Conservation (phyloP, 2,113 vertebrate genomes). For the Sebastes fasciatus region DNA sequence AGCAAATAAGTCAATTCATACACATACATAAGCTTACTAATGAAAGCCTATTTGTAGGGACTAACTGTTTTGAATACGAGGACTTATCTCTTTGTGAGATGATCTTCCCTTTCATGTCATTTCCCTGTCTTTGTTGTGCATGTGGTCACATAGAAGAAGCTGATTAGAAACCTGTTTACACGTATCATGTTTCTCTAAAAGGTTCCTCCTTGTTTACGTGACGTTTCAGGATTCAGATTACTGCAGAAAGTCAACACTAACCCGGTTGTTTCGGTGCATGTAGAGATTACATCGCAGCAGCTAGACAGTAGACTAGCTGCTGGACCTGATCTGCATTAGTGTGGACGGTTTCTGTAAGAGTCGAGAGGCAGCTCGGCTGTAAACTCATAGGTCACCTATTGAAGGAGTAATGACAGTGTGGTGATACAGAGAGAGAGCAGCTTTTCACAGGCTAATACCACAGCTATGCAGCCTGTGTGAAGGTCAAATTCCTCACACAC, state of each 20-base stretch:
- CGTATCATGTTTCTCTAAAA: background rate
- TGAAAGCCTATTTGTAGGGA: background rate
- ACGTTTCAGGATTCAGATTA: background rate
- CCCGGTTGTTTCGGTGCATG: background rate
- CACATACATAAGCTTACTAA: no score
- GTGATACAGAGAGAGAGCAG: constrained; percentile 20
- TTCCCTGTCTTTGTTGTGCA: background rate
- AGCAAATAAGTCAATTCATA: no score
- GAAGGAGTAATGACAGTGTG: constrained; percentile 27
- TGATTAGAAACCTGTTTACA: background rate
- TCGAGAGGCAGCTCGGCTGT: no score
- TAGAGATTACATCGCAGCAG: no score
- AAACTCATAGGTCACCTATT: background rate
- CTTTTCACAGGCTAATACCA: constrained; percentile 10
- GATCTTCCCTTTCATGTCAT: no score
- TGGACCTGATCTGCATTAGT: no score
- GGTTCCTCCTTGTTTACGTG: background rate
- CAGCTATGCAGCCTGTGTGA: constrained; percentile 33
- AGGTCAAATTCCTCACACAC: constrained; percentile 31
- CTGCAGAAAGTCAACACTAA: background rate
- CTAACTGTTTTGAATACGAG: background rate
- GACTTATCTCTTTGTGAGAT: background rate
- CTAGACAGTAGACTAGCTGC: no score
- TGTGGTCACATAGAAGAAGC: background rate
- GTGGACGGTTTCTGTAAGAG: background rate